Evolutionary conservation across 2,113 vertebrate genomes (phyloP).

Genomic region (Mellivora capensis): DNA sequence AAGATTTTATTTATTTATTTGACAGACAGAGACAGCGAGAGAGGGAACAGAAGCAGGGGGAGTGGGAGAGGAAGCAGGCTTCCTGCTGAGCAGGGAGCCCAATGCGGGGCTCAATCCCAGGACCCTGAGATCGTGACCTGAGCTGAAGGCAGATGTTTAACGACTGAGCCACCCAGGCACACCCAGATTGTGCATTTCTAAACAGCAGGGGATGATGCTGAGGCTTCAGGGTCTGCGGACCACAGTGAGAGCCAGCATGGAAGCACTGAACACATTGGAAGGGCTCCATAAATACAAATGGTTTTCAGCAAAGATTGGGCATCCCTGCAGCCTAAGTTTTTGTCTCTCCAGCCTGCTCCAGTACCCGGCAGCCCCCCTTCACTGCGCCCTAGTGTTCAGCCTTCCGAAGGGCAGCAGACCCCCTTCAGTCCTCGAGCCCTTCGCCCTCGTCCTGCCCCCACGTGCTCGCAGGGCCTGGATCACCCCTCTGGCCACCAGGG

Average conservation of each 20-base stretch:
- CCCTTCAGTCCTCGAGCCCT: background rate
- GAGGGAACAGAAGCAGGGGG: no score
- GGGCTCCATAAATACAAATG: background rate
- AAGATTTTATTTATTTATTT: no score
- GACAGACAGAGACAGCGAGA: no score
- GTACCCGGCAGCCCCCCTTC: background rate
- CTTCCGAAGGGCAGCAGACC: background rate
- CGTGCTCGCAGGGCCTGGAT: background rate
- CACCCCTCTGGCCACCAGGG: background rate
- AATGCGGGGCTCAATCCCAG: no score
- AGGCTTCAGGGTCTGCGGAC: background rate
- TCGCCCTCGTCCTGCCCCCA: background rate
- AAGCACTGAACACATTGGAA: fast-evolving
- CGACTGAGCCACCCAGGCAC: no score
- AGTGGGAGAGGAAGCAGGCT: no score
- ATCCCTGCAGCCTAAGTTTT: fast-evolving
- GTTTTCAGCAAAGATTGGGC: background rate
- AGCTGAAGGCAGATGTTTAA: no score
- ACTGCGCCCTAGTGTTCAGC: background rate
- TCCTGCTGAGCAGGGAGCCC: no score
- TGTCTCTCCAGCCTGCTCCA: background rate
- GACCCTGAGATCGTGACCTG: no score
- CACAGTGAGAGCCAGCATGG: fast-evolving
- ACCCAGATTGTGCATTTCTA: background rate
- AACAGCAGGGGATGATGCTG: fast-evolving